These are phyloP conservation scores for Microdon myrmicae DNA, from an alignment of 2,888 invertebrate species.

Conservation along the genomic window DNA sequence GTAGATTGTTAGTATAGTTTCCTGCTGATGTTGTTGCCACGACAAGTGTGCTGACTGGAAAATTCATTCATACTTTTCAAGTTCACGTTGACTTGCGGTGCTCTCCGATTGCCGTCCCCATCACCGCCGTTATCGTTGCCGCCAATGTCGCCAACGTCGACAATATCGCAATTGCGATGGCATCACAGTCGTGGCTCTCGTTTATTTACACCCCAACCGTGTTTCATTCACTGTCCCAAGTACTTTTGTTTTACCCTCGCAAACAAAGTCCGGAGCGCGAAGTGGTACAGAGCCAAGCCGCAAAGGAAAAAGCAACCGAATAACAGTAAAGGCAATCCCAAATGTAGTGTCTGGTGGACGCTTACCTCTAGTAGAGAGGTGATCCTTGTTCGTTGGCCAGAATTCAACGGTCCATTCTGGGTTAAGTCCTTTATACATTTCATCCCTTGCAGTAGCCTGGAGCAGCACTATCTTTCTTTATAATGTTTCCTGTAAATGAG, in stretches of 20 bases:
- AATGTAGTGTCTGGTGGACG: constrained; percentile 45
- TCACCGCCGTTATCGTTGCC: constrained; percentile 10
- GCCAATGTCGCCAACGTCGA: constrained; percentile 1
- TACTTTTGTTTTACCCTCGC: constrained; percentile 23
- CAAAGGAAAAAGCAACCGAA: constrained; percentile 4
- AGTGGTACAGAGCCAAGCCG: constrained; percentile 18
- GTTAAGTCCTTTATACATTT: too few species aligned
- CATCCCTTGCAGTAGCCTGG: too few species aligned
- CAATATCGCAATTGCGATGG: too few species aligned
- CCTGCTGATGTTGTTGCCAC: constrained; percentile 26
- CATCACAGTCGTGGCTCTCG: too few species aligned
- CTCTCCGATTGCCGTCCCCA: constrained; percentile 12
- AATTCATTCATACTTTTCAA: constrained; percentile 52
- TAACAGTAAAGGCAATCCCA: constrained; percentile 42
- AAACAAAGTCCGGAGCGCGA: too few species aligned
- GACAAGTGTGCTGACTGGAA: constrained; percentile 42
- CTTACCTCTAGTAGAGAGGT: constrained; percentile 37
- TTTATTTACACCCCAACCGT: constrained; percentile 30
- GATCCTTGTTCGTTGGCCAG: too few species aligned
- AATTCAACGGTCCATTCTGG: too few species aligned
- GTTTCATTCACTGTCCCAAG: constrained; percentile 22
- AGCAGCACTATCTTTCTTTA: not conserved
- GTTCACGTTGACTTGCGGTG: constrained; percentile 45
- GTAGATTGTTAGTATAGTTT: constrained; percentile 42
- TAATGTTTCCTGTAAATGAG: constrained; percentile 28